Evolutionary conservation across 2,113 vertebrate species (phyloP), one percentile per base, ranked within the genome.

Genomic region (Dromaius novaehollandiae): DNA sequence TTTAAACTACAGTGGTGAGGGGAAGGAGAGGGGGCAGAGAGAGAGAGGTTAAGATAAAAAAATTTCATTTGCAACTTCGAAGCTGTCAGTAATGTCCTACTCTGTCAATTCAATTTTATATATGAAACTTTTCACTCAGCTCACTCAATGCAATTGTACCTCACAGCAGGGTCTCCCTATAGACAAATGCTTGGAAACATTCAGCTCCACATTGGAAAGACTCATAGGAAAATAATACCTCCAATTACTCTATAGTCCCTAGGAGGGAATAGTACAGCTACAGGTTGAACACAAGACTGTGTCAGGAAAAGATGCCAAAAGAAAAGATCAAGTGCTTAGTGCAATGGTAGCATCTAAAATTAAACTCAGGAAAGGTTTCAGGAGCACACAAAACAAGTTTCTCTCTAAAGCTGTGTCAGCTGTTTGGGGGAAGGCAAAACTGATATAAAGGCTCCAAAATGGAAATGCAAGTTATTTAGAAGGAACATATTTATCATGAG

Each of bases 11-110:
- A 50, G 25, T 36, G 24, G 24, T 79, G 71, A 69, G 40, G 70
- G 7, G 28, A 12, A 13, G 7, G 28, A 88, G 34, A 84, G n/a
- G 21, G 30, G 25, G 5, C 30, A 88, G 76, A 84, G 30, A 79
- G 26, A 77, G 26, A 77, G 18, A 1, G 1, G 76, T 92, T 91
- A 82, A 94, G 58, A 75, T 3, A 77, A 38, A 84, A 86, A 82
- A 11, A 88, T 88, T 91, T 89, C 2, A 61, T 93, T 82, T 95
- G 26, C 3, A 18, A 38, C 63, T 92, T 94, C 68, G 95, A 95
- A 91, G 63, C 66, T 88, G 82, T 63, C 78, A 85, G 30, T 40
- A 74, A 74, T 89, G 36, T 53, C 75, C 44, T 92, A 73, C n/a
- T 69, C 74, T 69, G 50, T 91, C 78, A 90, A 78, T 88, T 88